Conservation (phyloP, 2,888 invertebrate genomes). For the Bedellia somnulentella region DNA sequence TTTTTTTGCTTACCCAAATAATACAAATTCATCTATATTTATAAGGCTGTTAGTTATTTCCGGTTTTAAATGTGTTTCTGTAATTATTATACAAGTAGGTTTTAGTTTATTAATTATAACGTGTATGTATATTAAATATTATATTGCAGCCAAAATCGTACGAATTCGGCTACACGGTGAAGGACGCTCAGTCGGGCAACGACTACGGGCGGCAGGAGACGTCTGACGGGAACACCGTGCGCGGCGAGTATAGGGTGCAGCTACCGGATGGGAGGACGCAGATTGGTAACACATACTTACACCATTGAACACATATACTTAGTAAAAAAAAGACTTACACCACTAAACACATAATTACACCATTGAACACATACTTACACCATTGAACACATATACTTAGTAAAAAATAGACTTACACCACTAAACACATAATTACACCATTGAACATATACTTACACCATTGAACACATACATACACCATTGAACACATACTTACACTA, state of each 20-base stretch:
- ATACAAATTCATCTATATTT: neutral
- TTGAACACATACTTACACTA: too few species aligned
- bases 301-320: neutral
- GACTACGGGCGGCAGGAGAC: constrained; percentile 71
- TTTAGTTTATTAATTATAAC: neutral
- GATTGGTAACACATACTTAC: constrained; percentile 47
- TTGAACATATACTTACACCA: too few species aligned
- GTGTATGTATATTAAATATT: neutral
- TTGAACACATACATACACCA: too few species aligned
- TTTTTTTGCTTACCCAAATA: neutral
- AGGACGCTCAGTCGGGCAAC: constrained; percentile 73
- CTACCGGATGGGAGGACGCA: constrained; percentile 68
- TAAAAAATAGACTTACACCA: too few species aligned
- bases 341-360: too few species aligned
- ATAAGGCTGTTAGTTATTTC: neutral
- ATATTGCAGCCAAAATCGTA: constrained; percentile 69
- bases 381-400: too few species aligned
- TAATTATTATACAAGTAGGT: too few species aligned
- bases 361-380: too few species aligned
- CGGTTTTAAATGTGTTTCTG: neutral
- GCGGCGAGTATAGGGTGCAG: constrained; percentile 69
- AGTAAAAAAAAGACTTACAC: too few species aligned
- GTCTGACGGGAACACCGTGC: constrained; percentile 72
- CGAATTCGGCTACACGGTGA: constrained; percentile 79
- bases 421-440: too few species aligned